phyloP scores from a whole-genome alignment of 2,113 vertebrate genomes.

The Neofelis nebulosa region DNA sequence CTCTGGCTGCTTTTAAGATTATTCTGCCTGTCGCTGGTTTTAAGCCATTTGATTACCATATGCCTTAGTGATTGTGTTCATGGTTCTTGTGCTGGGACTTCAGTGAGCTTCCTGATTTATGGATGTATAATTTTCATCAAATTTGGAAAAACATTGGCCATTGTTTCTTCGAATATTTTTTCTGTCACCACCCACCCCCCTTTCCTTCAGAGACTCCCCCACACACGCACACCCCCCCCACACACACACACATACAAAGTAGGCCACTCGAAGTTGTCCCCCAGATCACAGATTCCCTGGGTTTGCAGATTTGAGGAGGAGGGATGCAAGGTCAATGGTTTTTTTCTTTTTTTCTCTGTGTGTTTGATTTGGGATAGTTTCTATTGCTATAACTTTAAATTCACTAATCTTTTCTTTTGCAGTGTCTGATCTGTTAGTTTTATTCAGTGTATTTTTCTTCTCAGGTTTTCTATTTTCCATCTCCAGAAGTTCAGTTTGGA shows the following conservation, averaged over 20 bases:
- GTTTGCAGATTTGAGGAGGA: neutral
- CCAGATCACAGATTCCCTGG: neutral
- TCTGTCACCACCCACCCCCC: neutral
- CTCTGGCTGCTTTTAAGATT: neutral
- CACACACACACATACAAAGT: neutral
- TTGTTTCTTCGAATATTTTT: slow-evolving; percentile 19
- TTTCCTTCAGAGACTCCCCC: neutral
- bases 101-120: slow-evolving; percentile 1
- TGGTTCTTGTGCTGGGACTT: slow-evolving; percentile 23
- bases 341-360: neutral
- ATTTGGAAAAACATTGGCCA: neutral
- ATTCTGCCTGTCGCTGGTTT: slow-evolving; percentile 13
- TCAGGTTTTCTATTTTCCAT: neutral
- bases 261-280: neutral
- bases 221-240: neutral
- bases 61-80: slow-evolving; percentile 11
- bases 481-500: neutral
- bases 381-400: neutral
- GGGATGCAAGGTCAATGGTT: neutral
- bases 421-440: neutral
- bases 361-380: slow-evolving; percentile 38
- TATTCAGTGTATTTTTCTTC: neutral
- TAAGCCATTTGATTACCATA: neutral
- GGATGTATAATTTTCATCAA: slow-evolving; percentile 8
- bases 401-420: neutral